Base-by-base conservation (phyloP, 2,113 vertebrate genomes). In the Hoplias malabaricus region DNA sequence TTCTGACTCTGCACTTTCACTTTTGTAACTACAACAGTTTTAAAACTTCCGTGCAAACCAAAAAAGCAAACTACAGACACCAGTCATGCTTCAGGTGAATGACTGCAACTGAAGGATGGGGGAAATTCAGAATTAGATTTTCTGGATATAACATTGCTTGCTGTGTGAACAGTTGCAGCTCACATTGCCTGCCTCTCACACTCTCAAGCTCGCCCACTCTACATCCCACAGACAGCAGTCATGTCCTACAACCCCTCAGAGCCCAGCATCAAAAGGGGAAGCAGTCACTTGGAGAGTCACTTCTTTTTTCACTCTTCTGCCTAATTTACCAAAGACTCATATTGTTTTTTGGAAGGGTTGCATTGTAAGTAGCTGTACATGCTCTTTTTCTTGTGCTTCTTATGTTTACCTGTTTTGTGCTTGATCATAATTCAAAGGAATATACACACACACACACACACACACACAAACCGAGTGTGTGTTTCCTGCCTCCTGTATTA, bases 401-500 rank as follows among this genome's bases (percentile, higher is more conserved):
- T 61, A n/a, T n/a, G 48, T 61, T 33, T 5, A 57, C 27, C 36
- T 29, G 2, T 66, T 40, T 9, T 68, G n/a, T 53, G 54, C 50
- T 43, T 54, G 23, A 42, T 73, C 5, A 63, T 57, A 5, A 57
- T 81, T 77, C 36, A 59, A 16, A 73, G 61, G 70, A 61, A 43
- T 23, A 43, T 14, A 21, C 31, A 25, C 36, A 14, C 34, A 43
- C 23, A 21, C 31, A 25, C 36, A 14, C 69, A 77, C 31, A 0
- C 13, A 77, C 25, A 82, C 25, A 59, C 56, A 56, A 29, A 63
- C n/a, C 4, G 53, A 61, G 50, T 42, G 68, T 62, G 54, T 46
- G 48, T 63, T 25, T 62, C 56, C 11, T 75, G 56, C 36, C 57
- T 65, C 23, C 43, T 65, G 80, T 67, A 56, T 85, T 82, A 82